These are phyloP conservation scores for Maniola hyperantus DNA, from an alignment of 2,888 invertebrate genomes.

Conservation along the genomic window DNA sequence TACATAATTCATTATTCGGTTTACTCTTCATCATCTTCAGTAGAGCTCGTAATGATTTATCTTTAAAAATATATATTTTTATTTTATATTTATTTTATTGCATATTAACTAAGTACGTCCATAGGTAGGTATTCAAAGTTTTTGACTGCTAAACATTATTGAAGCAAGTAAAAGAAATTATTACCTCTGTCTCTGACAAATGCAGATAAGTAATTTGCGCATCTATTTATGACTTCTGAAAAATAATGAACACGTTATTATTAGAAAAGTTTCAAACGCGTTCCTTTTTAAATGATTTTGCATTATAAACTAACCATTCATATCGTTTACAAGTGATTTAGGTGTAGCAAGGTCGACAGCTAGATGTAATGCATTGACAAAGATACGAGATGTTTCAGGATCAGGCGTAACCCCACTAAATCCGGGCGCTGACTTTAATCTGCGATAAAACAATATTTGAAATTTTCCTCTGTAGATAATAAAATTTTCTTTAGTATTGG, in stretches of 20 bases:
- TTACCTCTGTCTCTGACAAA: conserved; percentile 63
- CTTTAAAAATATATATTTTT: conserved; percentile 42
- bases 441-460: conserved; percentile 35
- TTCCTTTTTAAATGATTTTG: background rate
- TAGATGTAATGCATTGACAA: conserved; percentile 50
- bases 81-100: background rate
- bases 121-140: background rate
- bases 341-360: conserved; percentile 55
- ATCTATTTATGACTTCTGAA: conserved; percentile 57
- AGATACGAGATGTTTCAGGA: conserved; percentile 45
- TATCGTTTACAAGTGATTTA: conserved; percentile 47
- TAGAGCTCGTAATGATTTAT: conserved; percentile 50
- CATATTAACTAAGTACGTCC: too few species aligned
- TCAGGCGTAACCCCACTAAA: conserved; percentile 51
- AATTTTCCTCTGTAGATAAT: too few species aligned
- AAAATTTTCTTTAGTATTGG: too few species aligned
- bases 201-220: conserved; percentile 61
- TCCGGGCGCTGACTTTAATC: conserved; percentile 64
- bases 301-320: conserved; percentile 50
- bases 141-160: background rate
- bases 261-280: background rate
- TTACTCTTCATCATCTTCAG: conserved; percentile 58
- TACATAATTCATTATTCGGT: conserved; percentile 47
- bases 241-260: conserved; percentile 32
- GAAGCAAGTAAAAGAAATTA: background rate